Percentiles rank a stretch among this genome's conserved stretches.
phyloP scores from a whole-genome alignment of 2,888 invertebrate species.

The Tigriopus californicus region DNA sequence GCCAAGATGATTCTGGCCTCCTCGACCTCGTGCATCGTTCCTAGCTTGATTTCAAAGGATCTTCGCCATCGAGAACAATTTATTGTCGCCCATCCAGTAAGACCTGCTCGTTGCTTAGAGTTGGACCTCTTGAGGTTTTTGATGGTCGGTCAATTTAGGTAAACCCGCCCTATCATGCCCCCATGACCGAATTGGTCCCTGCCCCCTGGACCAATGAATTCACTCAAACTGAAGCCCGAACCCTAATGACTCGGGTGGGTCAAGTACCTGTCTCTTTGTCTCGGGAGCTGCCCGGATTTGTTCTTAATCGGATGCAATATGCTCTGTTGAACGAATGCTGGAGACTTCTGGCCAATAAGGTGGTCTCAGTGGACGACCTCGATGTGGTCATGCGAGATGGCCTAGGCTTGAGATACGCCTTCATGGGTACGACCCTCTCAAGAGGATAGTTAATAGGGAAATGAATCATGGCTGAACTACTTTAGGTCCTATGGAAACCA shows the following conservation, averaged over 20 bases:
- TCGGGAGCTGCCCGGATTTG: slow-evolving; percentile 78
- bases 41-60: slow-evolving; percentile 63
- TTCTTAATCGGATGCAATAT: slow-evolving; percentile 84
- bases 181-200: slow-evolving; percentile 80
- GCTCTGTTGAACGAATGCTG: slow-evolving; percentile 81
- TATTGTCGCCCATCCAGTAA: slow-evolving; percentile 71
- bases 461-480: too few relatives aligned
- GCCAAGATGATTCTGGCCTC: slow-evolving; percentile 63
- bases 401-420: slow-evolving; percentile 84
- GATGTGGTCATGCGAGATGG: slow-evolving; percentile 88
- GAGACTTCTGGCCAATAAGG: slow-evolving; percentile 61
- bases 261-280: slow-evolving; percentile 72
- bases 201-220: slow-evolving; percentile 76
- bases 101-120: slow-evolving; percentile 18
- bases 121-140: background rate
- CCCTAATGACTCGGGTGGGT: slow-evolving; percentile 66
- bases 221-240: slow-evolving; percentile 49
- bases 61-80: slow-evolving; percentile 51
- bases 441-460: too few relatives aligned
- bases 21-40: slow-evolving; percentile 79
- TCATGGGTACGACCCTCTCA: slow-evolving; percentile 41
- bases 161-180: slow-evolving; percentile 90
- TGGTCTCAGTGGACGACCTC: slow-evolving; percentile 68
- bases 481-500: slow-evolving; percentile 61
- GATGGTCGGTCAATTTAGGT: slow-evolving; percentile 33